Evolutionary conservation across 1,140 invertebrate species (phyloP), one percentile per base, ranked within the genome.

Genomic region (Wiebesia pumilae): DNA sequence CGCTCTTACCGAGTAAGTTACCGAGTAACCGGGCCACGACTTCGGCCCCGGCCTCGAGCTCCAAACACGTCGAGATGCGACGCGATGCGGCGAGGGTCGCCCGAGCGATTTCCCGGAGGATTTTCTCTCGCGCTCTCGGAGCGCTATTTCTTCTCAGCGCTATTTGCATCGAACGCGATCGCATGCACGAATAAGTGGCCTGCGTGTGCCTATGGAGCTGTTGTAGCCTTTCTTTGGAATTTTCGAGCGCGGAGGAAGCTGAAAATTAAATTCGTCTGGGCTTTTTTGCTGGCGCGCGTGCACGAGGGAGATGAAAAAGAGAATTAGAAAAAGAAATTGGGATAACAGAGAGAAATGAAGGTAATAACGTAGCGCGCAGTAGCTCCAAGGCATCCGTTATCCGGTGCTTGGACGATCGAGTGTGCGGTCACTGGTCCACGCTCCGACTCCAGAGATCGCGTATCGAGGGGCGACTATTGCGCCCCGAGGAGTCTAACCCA

Each of bases 371-470:
- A 62, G 51, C 82, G 71, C 62, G 51, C 73, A 19, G 73, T 78
- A 77, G 71, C 73, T 65, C 27, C 35, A 16, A 78, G 71, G 71
- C 71, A 77, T 84, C n/a, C 38, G 83, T 78, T 65, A 84, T 77
- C 83, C 58, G 83, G 73, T 78, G 51, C 54, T 40, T n/a, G 40
- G n/a, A 54, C 30, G 75, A 10, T 24, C 43, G 2, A 54, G 10
- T 65, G 65, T 65, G 65, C 30, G 69, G 69, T 71, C 69, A 71
- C 33, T 71, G 69, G 69, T 71, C n/a, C 69, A 71, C 65, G 4
- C 62, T 27, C 7, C 62, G 62, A 9, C 43, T 47, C 43, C 43
- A 12, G 43, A 12, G n/a, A 54, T 9, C 9, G 51, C 19, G 51
- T 10, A 54, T 54, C 51, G 51, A 54, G 51, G 58, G 35, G 35